Conservation (phyloP, 1,140 invertebrate species). For the Drosophila murphyi region DNA sequence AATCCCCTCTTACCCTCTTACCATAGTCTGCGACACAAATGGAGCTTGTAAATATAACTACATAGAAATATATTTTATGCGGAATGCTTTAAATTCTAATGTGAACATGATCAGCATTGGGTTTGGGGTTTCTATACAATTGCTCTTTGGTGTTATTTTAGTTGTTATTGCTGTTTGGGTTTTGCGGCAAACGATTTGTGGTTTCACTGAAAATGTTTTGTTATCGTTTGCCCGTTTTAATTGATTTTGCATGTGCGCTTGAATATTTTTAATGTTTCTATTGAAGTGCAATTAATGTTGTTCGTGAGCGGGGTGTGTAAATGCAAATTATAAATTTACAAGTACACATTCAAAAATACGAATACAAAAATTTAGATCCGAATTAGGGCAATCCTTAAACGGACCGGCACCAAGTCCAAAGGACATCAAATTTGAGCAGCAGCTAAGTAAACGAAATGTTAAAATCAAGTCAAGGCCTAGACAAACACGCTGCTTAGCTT, state of each 20-base stretch:
- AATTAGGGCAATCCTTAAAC: conserved; percentile 15
- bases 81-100: conserved; percentile 47
- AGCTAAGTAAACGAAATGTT: conserved; percentile 45
- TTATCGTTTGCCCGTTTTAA: conserved; percentile 63
- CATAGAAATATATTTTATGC: conserved; percentile 29
- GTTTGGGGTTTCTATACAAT: conserved; percentile 7
- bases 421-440: conserved; percentile 11
- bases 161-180: conserved; percentile 47
- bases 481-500: conserved; percentile 81
- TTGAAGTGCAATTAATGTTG: conserved; percentile 69
- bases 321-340: conserved; percentile 42
- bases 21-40: conserved; percentile 4
- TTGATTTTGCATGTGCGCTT: conserved; percentile 73
- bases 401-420: conserved; percentile 51
- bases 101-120: conserved; percentile 53
- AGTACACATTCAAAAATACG: not conserved
- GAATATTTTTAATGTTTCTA: conserved; percentile 40
- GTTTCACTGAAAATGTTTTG: conserved; percentile 66
- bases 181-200: conserved; percentile 65
- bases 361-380: conserved; percentile 15
- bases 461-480: conserved; percentile 77
- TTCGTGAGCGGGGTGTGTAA: conserved; percentile 16
- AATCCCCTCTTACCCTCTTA: not conserved
- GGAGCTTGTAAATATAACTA: conserved; percentile 45
- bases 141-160: conserved; percentile 20